A percentile compares a stretch with the other conserved stretches of the same genome.
Evolutionary conservation across 2,113 vertebrate species (phyloP).

Genomic region (Caretta caretta): DNA sequence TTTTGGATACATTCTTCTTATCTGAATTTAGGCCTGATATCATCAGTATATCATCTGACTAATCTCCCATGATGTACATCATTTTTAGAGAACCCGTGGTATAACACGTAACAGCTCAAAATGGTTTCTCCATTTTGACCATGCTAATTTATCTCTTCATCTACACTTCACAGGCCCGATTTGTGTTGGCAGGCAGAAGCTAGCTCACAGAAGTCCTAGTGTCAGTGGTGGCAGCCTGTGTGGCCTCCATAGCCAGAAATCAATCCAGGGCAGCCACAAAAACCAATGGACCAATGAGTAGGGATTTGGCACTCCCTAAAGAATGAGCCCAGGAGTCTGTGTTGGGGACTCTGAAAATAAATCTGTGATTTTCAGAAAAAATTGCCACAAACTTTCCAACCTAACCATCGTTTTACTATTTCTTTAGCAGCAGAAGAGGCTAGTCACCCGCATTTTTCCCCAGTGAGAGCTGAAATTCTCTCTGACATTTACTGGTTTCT

Average conservation of each 20-base stretch:
- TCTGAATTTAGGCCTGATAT: not conserved
- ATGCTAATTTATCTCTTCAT: not conserved
- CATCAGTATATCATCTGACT: not conserved
- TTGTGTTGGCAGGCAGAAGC: not conserved
- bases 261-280: not conserved
- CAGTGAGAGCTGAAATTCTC: not conserved
- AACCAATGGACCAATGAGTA: not conserved
- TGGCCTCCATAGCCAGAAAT: not conserved
- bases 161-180: not conserved
- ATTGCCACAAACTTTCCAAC: not conserved
- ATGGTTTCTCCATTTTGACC: not conserved
- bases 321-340: not conserved
- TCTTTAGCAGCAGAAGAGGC: not conserved
- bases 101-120: not conserved
- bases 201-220: not conserved
- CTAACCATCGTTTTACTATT: not conserved
- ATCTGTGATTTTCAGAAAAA: not conserved
- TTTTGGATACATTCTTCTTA: not conserved
- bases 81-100: not conserved
- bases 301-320: not conserved
- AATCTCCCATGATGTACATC: not conserved
- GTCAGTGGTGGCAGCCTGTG: not conserved
- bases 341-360: not conserved
- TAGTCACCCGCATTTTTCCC: not conserved
- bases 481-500: not conserved